Evolutionary conservation across 2,888 invertebrate genomes (phyloP).

Genomic region (Metallyticus violacea): DNA sequence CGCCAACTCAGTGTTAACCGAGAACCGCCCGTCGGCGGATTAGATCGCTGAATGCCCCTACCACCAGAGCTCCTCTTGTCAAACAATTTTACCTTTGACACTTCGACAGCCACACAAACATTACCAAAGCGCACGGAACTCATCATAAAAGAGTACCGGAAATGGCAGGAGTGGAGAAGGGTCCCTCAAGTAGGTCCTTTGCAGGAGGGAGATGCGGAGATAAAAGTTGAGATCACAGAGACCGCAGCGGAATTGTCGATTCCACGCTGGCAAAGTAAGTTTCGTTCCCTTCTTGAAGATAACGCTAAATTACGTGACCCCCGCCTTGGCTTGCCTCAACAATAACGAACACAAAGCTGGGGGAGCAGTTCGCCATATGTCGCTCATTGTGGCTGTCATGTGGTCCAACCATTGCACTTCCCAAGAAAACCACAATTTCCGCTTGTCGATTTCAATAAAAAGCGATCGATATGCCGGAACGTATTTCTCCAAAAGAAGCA

Average conservation of each 20-base stretch:
- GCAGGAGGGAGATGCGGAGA: neutral
- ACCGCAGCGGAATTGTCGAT: too few species aligned
- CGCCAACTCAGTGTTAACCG: neutral
- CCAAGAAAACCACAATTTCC: neutral
- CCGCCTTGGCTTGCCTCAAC: too few species aligned
- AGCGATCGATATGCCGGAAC: neutral
- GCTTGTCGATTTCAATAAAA: neutral
- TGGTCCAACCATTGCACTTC: neutral
- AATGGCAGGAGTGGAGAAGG: too few species aligned
- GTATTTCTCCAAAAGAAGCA: neutral
- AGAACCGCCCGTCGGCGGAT: neutral
- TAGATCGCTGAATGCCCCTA: neutral
- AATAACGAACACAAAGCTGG: too few species aligned
- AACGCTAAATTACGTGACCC: neutral
- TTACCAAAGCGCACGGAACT: neutral
- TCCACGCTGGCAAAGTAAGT: too few species aligned
- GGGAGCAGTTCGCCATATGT: neutral
- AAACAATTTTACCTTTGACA: neutral
- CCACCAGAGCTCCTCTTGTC: neutral
- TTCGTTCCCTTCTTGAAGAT: neutral
- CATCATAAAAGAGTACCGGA: neutral
- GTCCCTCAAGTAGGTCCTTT: neutral
- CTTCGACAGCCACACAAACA: neutral
- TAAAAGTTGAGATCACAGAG: neutral
- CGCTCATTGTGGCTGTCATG: neutral